A percentile compares a stretch with the other conserved stretches of the same genome.
Conservation (phyloP, 2,797 vertebrate genomes). For the Trachops cirrhosus region DNA sequence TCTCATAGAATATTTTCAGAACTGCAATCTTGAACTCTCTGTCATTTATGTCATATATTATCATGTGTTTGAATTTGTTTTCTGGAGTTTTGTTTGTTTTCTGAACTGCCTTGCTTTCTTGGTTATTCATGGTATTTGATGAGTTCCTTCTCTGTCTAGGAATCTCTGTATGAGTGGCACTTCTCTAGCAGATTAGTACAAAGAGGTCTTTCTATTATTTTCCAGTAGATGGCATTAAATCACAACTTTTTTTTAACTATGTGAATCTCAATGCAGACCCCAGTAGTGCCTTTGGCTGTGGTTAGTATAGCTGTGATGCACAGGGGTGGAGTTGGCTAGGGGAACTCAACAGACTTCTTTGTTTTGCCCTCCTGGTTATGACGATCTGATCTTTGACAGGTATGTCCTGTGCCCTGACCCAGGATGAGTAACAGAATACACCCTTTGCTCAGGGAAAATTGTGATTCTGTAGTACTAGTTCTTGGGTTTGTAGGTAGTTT, state of each 20-base stretch:
- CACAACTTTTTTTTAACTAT: not conserved
- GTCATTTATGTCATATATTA: not conserved
- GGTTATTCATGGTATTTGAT: not conserved
- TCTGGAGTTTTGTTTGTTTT: not conserved
- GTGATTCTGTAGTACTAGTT: not conserved
- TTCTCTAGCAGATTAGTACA: not conserved
- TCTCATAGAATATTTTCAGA: not conserved
- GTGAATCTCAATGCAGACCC: not conserved
- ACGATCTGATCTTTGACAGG: not conserved
- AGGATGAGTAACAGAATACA: not conserved
- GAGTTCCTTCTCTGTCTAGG: not conserved
- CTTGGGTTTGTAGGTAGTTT: not conserved
- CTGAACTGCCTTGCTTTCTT: too few relatives aligned
- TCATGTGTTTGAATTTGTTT: not conserved
- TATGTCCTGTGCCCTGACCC: too few relatives aligned
- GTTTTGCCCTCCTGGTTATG: not conserved
- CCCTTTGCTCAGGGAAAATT: not conserved
- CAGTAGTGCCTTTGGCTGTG: not conserved
- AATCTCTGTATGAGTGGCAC: not conserved
- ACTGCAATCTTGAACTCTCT: not conserved
- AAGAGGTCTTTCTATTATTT: not conserved
- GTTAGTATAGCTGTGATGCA: not conserved
- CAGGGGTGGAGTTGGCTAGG: not conserved
- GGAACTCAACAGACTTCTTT: not conserved
- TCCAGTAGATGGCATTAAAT: not conserved